Evolutionary conservation across 2,797 vertebrate genomes (phyloP), one percentile per base, ranked within the genome.

Genomic region (Thamnophis elegans): DNA sequence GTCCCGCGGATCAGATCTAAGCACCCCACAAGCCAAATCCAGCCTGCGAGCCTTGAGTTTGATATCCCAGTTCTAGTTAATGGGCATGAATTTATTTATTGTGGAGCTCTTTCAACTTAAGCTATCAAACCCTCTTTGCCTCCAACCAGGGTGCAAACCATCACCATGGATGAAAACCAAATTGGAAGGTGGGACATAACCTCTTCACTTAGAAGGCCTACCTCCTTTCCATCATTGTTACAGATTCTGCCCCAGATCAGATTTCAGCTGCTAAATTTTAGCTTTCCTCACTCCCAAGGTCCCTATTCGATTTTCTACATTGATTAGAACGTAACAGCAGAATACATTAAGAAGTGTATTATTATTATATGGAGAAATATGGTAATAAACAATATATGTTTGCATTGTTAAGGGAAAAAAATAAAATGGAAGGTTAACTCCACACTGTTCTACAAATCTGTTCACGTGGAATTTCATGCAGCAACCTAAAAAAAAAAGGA

Each of bases 31-130:
- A 2, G 54, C 12, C 54, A 55, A 12, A 55, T 55, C 55, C 3
- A 3, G 55, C 55, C 55, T 1, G 0, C 13, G 0, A 54, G 54
- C 3, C 0, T 14, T 4, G 13, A 55, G 55, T 55, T 55, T 55
- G 3, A 55, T 3, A 16, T 3, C 55, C 55, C 55, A 55, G 55
- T 25, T 11, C 59, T 62, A 62, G 25, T 26, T 62, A 26, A 62
- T 28, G 0, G 25, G 59, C 9, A 26, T 62, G 10, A 26, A 62
- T 22, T 62, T 8, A 68, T 68, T 68, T 68, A 32, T 32, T 32
- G 13, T 32, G 62, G 13, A 68, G 62, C n/a, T 5, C 62, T 32
- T 68, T 32, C 28, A 14, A 68, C 62, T 32, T 68, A n/a, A 68
- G 28, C n/a, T 68, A 68, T 68, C 12, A 13, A n/a, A 65, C 11